Percentiles rank a stretch among this genome's conserved stretches.
These are phyloP conservation scores for Rhabditoides inermis DNA, from an alignment of 2,888 invertebrate species.

Conservation along the genomic window DNA sequence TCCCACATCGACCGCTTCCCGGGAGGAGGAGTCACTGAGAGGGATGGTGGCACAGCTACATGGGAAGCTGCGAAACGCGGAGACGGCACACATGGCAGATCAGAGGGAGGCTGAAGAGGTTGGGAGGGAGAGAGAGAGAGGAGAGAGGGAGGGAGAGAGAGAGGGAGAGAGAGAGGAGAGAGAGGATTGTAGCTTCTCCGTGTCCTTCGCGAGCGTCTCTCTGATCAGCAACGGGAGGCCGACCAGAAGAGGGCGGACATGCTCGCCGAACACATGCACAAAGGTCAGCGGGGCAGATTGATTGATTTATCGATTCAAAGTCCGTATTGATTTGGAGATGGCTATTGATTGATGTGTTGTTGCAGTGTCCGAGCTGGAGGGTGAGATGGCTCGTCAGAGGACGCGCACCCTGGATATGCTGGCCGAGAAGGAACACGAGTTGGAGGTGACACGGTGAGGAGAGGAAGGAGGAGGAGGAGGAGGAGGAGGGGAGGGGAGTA, in stretches of 20 bases:
- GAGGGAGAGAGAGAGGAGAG: too few relatives aligned
- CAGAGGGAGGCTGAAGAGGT: constrained; percentile 27
- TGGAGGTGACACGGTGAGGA: constrained; percentile 33
- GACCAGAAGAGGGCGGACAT: constrained; percentile 16
- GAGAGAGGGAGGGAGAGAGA: not conserved
- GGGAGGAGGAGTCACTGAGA: constrained; percentile 15
- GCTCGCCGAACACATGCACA: constrained; percentile 22
- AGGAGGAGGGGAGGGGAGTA: too few relatives aligned
- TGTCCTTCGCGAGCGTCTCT: constrained; percentile 25
- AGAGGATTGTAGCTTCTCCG: too few relatives aligned
- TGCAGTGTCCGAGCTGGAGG: constrained; percentile 36
- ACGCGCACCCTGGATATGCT: constrained; percentile 64
- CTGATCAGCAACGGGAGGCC: constrained; percentile 32
- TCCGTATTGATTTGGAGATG: too few relatives aligned
- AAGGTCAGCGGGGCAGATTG: constrained; percentile 11
- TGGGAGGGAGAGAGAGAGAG: not conserved
- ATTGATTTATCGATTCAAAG: too few relatives aligned
- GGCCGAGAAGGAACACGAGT: constrained; percentile 39
- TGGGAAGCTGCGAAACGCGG: constrained; percentile 26
- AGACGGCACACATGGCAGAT: constrained; percentile 29
- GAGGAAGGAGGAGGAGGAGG: too few relatives aligned
- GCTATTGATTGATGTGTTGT: not conserved
- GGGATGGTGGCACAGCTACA: constrained; percentile 31
- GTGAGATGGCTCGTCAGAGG: constrained; percentile 66
- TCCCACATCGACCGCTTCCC: too few relatives aligned